A percentile compares a stretch with the other conserved stretches of the same genome.
Conservation (phyloP, 2,888 invertebrate species). For the Plagiodera versicolora region DNA sequence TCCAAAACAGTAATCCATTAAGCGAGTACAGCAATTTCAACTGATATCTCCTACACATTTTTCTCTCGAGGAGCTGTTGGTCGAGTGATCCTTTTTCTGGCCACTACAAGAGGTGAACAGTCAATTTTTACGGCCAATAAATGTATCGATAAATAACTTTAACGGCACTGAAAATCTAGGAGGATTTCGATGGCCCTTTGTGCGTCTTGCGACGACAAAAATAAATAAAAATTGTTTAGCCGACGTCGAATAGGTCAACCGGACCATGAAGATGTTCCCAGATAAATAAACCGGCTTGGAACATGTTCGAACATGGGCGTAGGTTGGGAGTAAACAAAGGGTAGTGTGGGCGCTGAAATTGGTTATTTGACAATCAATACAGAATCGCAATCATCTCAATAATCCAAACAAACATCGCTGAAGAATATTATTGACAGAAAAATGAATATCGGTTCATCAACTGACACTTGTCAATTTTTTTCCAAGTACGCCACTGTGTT, state of each 20-base stretch:
- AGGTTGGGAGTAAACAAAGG: too few relatives aligned
- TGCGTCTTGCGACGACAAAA: slow-evolving; percentile 29
- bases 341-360: too few relatives aligned
- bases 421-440: too few relatives aligned
- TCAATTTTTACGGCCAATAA: slow-evolving; percentile 20
- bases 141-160: slow-evolving; percentile 23
- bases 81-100: neutral
- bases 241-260: slow-evolving; percentile 26
- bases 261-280: slow-evolving; percentile 31
- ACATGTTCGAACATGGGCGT: slow-evolving; percentile 28
- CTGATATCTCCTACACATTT: too few relatives aligned
- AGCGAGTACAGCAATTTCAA: too few relatives aligned
- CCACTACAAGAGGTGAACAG: neutral
- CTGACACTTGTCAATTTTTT: too few relatives aligned
- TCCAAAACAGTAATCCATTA: too few relatives aligned
- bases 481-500: too few relatives aligned
- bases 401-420: too few relatives aligned
- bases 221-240: slow-evolving; percentile 27
- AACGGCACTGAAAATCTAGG: slow-evolving; percentile 21
- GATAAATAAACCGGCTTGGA: slow-evolving; percentile 39
- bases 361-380: too few relatives aligned
- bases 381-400: too few relatives aligned
- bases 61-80: neutral
- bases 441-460: too few relatives aligned
- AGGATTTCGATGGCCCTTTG: slow-evolving; percentile 26